phyloP scores from a whole-genome alignment of 1,140 invertebrate genomes.

The Drosophila rhopaloa region DNA sequence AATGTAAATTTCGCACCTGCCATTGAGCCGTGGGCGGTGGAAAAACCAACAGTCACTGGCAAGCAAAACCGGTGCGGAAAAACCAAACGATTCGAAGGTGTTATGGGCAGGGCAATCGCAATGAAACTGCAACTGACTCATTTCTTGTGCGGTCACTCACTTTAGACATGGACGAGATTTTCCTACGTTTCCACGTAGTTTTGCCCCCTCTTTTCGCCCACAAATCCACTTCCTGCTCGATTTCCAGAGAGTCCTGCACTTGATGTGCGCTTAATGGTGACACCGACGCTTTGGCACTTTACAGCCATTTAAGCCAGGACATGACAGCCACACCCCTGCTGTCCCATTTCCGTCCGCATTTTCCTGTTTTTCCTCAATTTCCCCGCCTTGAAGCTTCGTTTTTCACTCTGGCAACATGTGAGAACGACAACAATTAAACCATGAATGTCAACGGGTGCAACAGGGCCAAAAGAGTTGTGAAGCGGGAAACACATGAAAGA shows the following conservation, averaged over 20 bases:
- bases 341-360: slow-evolving; percentile 33
- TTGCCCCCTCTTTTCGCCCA: neutral
- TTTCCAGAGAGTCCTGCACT: slow-evolving; percentile 46
- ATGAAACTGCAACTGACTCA: slow-evolving; percentile 39
- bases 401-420: slow-evolving; percentile 29
- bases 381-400: neutral
- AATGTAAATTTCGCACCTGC: slow-evolving; percentile 68
- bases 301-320: slow-evolving; percentile 48
- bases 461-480: slow-evolving; percentile 10
- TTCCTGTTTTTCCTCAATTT: slow-evolving; percentile 2
- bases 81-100: slow-evolving; percentile 3
- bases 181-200: neutral
- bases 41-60: slow-evolving; percentile 46
- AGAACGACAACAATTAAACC: slow-evolving; percentile 45
- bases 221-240: slow-evolving; percentile 35
- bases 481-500: neutral
- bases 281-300: slow-evolving; percentile 61
- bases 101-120: slow-evolving; percentile 6
- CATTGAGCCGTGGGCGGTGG: slow-evolving; percentile 27
- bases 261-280: slow-evolving; percentile 75
- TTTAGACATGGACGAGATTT: slow-evolving; percentile 39
- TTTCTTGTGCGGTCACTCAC: slow-evolving; percentile 53
- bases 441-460: slow-evolving; percentile 28
- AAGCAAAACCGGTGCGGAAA: slow-evolving; percentile 21
- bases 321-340: slow-evolving; percentile 35